These are phyloP conservation scores for Amorpha juglandis DNA, from an alignment of 2,888 invertebrate species.

Conservation along the genomic window DNA sequence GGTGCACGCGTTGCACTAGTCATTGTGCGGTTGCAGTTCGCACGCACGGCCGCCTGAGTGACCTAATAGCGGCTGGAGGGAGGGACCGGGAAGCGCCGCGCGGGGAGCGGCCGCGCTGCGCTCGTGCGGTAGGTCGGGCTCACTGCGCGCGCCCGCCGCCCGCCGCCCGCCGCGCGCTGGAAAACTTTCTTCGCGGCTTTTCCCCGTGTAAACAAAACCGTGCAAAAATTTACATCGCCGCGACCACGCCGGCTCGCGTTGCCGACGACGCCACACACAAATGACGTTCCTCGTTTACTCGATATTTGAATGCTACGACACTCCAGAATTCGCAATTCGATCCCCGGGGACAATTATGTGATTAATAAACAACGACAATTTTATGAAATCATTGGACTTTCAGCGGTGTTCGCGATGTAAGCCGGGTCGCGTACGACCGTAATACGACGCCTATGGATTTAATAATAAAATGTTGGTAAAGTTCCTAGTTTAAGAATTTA, in stretches of 20 bases:
- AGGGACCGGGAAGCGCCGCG: slow-evolving; percentile 78
- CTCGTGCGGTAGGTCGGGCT: slow-evolving; percentile 83
- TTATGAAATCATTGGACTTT: slow-evolving; percentile 51
- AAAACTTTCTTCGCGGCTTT: slow-evolving; percentile 83
- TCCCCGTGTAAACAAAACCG: slow-evolving; percentile 77
- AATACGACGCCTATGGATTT: slow-evolving; percentile 79
- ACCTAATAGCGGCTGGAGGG: slow-evolving; percentile 84
- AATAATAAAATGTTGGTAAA: slow-evolving; percentile 82
- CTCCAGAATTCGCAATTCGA: slow-evolving; percentile 36
- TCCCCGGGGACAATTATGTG: slow-evolving; percentile 55
- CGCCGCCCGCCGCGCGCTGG: slow-evolving; percentile 72
- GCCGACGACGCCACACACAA: slow-evolving; percentile 36
- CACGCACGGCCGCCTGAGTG: slow-evolving; percentile 81
- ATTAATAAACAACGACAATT: slow-evolving; percentile 43
- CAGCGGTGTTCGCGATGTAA: slow-evolving; percentile 66
- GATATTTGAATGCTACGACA: slow-evolving; percentile 32
- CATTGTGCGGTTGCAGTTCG: slow-evolving; percentile 82
- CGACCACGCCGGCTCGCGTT: slow-evolving; percentile 49
- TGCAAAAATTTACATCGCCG: slow-evolving; percentile 65
- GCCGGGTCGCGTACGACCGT: slow-evolving; percentile 64
- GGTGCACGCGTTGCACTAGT: slow-evolving; percentile 83
- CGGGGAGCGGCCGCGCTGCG: slow-evolving; percentile 68
- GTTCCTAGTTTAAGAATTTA: slow-evolving; percentile 59
- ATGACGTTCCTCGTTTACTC: slow-evolving; percentile 39
- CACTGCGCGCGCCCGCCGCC: slow-evolving; percentile 77